A percentile compares a stretch with the other conserved stretches of the same genome.
phyloP scores from a whole-genome alignment of 2,113 vertebrate species.

The Heterotis niloticus region DNA sequence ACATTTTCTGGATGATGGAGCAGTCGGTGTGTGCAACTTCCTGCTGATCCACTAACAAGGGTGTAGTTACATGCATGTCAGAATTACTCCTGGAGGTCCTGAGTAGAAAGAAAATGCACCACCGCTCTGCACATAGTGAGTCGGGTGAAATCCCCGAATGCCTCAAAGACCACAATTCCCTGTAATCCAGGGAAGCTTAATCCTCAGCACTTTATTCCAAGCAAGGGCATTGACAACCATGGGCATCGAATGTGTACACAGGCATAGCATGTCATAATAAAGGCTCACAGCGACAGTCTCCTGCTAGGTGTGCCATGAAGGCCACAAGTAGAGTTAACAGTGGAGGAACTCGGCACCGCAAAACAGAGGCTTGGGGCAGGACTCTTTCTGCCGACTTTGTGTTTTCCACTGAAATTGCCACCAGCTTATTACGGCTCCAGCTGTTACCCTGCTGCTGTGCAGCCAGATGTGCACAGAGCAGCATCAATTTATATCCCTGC shows the following conservation, averaged over 20 bases:
- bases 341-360: conserved; percentile 43
- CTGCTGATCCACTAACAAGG: background rate
- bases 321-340: conserved; percentile 4
- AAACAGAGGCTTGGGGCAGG: too few species aligned
- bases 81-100: background rate
- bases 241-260: background rate
- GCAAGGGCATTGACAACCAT: background rate
- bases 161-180: background rate
- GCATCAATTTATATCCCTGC: background rate
- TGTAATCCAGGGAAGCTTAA: background rate
- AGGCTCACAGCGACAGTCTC: conserved; percentile 40
- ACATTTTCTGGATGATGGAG: too few species aligned
- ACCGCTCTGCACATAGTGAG: background rate
- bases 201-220: background rate
- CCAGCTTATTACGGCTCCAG: background rate
- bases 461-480: conserved; percentile 1
- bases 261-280: too few species aligned
- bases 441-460: background rate
- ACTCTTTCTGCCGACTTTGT: background rate
- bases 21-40: background rate
- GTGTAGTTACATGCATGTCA: background rate
- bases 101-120: background rate
- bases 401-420: background rate
- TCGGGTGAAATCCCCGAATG: background rate
- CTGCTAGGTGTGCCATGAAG: conserved; percentile 30